These are phyloP conservation scores for Hartigia nigra DNA, from an alignment of 2,888 invertebrate genomes.

Conservation along the genomic window DNA sequence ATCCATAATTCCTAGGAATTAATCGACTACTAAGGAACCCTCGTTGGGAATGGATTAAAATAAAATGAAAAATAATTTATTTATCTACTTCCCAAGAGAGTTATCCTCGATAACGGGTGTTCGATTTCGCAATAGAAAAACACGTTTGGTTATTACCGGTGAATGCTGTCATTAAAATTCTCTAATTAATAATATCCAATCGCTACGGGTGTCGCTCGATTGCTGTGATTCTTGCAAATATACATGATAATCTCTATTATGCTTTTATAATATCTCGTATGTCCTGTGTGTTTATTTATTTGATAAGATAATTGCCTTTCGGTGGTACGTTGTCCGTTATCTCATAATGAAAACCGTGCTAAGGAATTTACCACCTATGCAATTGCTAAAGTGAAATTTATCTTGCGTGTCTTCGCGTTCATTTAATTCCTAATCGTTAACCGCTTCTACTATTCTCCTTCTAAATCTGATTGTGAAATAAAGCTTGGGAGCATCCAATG, in stretches of 20 bases:
- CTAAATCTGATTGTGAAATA: neutral
- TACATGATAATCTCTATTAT: neutral
- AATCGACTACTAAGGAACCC: neutral
- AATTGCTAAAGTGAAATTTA: neutral
- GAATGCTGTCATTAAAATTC: neutral
- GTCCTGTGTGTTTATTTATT: neutral
- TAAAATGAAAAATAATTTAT: neutral
- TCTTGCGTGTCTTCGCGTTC: neutral
- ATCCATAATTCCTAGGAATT: neutral
- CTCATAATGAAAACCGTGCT: neutral
- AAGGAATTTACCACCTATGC: neutral
- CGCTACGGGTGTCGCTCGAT: neutral
- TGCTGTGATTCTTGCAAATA: neutral
- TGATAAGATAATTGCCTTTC: neutral
- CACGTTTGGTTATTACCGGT: neutral
- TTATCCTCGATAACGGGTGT: neutral
- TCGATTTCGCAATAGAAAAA: neutral
- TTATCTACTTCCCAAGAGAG: neutral
- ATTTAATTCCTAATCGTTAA: neutral
- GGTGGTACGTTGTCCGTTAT: neutral
- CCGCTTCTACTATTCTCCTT: neutral
- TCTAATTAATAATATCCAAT: neutral
- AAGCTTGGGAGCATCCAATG: constrained; percentile 9
- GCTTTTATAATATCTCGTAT: neutral
- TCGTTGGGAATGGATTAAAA: neutral